Percentiles rank a stretch among this genome's conserved stretches.
Conservation (phyloP, 2,888 invertebrate genomes). For the Teinopalpus imperialis region DNA sequence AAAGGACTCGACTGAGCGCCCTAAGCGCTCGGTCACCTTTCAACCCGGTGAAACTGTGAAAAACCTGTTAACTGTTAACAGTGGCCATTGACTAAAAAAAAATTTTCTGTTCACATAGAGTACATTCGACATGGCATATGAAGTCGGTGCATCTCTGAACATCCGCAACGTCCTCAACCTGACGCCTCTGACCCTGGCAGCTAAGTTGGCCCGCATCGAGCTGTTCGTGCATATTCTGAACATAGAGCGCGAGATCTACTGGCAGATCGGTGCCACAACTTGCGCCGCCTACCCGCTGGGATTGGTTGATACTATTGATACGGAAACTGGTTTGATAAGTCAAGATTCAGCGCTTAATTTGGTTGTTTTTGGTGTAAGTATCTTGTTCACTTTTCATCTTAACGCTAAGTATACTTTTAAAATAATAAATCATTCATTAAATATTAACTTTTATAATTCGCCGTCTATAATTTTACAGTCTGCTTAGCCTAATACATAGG, state of each 20-base stretch:
- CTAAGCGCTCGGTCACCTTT: too few species aligned
- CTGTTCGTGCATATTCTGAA: slow-evolving; percentile 99
- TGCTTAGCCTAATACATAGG: too few species aligned
- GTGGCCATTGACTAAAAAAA: too few species aligned
- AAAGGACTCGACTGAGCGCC: too few species aligned
- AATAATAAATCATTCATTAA: too few species aligned
- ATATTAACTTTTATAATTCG: too few species aligned
- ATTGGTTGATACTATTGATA: slow-evolving; percentile 97
- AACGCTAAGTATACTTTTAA: too few species aligned
- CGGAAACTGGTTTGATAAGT: slow-evolving; percentile 94
- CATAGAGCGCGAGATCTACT: slow-evolving; percentile 97
- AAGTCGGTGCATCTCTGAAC: slow-evolving; percentile 94
- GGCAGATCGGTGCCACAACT: slow-evolving; percentile 98
- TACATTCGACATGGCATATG: slow-evolving; percentile 97
- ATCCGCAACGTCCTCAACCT: slow-evolving; percentile 92
- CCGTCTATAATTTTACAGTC: too few species aligned
- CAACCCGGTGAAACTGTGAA: too few species aligned
- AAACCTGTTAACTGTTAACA: too few species aligned
- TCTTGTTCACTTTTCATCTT: too few species aligned
- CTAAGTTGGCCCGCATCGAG: slow-evolving; percentile 95
- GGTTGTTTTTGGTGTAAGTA: slow-evolving; percentile 96
- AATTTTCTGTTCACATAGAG: slow-evolving; percentile 83
- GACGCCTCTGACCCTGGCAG: slow-evolving; percentile 96
- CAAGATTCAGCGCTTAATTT: slow-evolving; percentile 97
- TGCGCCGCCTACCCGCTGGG: slow-evolving; percentile 98